A percentile compares a stretch with the other conserved stretches of the same genome.
Evolutionary conservation across 2,888 invertebrate species (phyloP).

Genomic region (Glyphotaelius pellucidus): DNA sequence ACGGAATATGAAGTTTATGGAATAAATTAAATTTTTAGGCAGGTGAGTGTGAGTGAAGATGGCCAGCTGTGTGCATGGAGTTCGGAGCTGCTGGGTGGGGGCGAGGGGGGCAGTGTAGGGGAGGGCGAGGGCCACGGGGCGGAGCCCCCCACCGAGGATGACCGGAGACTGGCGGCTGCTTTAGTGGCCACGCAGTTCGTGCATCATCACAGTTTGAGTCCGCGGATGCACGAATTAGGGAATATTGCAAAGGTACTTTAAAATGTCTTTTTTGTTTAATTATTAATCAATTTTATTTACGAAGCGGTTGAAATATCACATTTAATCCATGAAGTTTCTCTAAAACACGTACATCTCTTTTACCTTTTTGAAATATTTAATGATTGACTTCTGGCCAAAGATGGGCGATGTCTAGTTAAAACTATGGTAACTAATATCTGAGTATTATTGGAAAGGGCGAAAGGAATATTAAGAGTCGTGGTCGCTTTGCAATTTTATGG

Average conservation of each 20-base stretch:
- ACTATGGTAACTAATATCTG: too few relatives aligned
- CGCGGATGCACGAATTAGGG: conserved; percentile 69
- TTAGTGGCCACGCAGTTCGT: conserved; percentile 80
- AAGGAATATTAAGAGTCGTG: too few relatives aligned
- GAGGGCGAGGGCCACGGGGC: conserved; percentile 67
- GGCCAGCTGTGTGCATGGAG: conserved; percentile 69
- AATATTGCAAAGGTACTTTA: conserved; percentile 60
- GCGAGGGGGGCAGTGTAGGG: conserved; percentile 70
- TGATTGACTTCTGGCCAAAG: too few relatives aligned
- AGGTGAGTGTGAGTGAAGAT: conserved; percentile 72
- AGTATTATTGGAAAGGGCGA: too few relatives aligned
- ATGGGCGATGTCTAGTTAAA: too few relatives aligned
- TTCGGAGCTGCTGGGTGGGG: conserved; percentile 71
- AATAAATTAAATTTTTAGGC: conserved; percentile 62
- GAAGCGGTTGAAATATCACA: too few relatives aligned
- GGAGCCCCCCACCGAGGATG: conserved; percentile 76
- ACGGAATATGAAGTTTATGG: too few relatives aligned
- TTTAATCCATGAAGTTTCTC: too few relatives aligned
- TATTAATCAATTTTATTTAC: too few relatives aligned
- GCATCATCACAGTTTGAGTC: conserved; percentile 79
- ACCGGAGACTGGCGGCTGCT: conserved; percentile 79
- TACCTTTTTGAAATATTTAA: too few relatives aligned
- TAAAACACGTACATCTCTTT: too few relatives aligned
- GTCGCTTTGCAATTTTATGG: too few relatives aligned
- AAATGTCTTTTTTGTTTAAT: neutral